phyloP scores from a whole-genome alignment of 2,113 vertebrate genomes.

The Macquaria australasica region DNA sequence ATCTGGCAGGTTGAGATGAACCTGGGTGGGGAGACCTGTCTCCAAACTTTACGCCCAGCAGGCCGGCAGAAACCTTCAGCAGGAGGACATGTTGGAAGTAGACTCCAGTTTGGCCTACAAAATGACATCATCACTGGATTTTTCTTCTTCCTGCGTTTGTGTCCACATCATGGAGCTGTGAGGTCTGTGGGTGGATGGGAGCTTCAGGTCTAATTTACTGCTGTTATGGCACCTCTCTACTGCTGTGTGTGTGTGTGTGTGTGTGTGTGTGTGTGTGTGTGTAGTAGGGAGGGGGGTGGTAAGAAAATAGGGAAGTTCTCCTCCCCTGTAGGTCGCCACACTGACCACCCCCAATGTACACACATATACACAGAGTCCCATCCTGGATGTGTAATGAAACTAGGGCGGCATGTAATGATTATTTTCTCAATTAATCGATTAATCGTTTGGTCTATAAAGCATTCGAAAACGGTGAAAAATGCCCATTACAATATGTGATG shows the following conservation, averaged over 20 bases:
- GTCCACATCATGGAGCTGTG: constrained; percentile 3
- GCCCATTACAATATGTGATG: too few relatives aligned
- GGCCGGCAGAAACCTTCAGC: constrained; percentile 1
- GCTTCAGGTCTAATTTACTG: constrained; percentile 21
- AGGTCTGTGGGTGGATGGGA: constrained; percentile 6
- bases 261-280: constrained; percentile 15
- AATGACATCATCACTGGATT: constrained; percentile 28
- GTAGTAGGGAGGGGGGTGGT: not conserved
- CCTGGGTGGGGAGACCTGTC: not conserved
- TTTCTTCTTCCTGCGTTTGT: constrained; percentile 50
- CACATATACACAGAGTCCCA: not conserved
- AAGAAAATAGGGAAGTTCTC: constrained; percentile 43
- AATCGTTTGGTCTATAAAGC: too few relatives aligned
- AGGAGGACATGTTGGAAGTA: not conserved
- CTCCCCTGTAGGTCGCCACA: constrained; percentile 15
- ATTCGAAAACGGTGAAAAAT: too few relatives aligned
- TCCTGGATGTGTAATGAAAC: constrained; percentile 8
- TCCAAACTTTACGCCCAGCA: not conserved
- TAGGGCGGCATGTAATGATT: too few relatives aligned
- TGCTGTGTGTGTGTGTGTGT: not conserved
- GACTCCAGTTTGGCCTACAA: not conserved
- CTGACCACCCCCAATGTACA: not conserved
- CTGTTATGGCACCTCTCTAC: not conserved
- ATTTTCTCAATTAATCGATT: too few relatives aligned
- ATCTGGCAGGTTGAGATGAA: not conserved